Evolutionary conservation across 1,140 invertebrate genomes (phyloP), one percentile per base, ranked within the genome.

Genomic region (Drosophila paulistorum): DNA sequence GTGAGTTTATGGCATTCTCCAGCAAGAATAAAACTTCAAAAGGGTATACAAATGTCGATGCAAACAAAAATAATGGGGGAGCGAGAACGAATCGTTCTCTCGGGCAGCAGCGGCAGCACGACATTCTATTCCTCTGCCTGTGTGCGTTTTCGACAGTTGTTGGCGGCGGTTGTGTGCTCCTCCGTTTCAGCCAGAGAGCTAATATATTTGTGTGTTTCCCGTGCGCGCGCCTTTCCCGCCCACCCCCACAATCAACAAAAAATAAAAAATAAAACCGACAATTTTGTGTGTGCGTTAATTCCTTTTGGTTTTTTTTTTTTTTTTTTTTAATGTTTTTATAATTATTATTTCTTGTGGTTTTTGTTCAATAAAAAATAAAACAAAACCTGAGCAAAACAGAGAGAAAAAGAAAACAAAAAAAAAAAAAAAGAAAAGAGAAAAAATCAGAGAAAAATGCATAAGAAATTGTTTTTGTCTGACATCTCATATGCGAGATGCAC

Each of bases 101-200:
- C 30, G 7, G 3, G 30, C 30, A 26, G 23, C 23, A 26, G 23
- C 23, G 3, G 23, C 23, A 26, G 23, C 23, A 26, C 23, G 17
- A 66, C 67, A 68, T 72, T 80, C 68, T 70, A 74, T 68, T 74
- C 77, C 84, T 67, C 62, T 68, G 63, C 62, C 41, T 73, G 78
- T 90, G 81, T 84, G 84, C 74, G 73, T 79, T 79, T 86, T 90
- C 68, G 70, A 86, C 81, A 66, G 69, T 90, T 85, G 85, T 90
- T 82, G 86, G 81, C 79, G 76, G 62, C 77, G 81, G 82, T 90
- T 86, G 73, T 74, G 71, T 78, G 69, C 71, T 75, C 68, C 63
- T 20, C 64, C 71, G 67, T 74, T 51, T 58, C 60, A 71, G 66
- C 68, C 57, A 68, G 65, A 79, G 73, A 76, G 75, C 64, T 77